Conservation (phyloP, 2,113 vertebrate species). For the Monarcha castaneiventris region DNA sequence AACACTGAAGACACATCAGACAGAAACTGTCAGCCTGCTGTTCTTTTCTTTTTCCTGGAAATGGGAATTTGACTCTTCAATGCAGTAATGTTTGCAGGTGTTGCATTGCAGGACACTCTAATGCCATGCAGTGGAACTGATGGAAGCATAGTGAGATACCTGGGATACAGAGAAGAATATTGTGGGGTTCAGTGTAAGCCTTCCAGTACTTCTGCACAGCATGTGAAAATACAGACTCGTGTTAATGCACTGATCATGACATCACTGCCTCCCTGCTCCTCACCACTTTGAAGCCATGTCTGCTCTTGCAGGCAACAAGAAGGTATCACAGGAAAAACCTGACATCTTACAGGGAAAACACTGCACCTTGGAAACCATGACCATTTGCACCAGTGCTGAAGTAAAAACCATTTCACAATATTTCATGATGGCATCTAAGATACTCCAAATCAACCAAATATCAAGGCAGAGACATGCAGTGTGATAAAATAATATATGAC, state of each 20-base stretch:
- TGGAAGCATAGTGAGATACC: fast-evolving
- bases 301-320: not conserved
- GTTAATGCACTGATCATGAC: not conserved
- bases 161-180: not conserved
- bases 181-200: not conserved
- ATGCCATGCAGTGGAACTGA: fast-evolving
- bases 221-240: not conserved
- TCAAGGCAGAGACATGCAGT: not conserved
- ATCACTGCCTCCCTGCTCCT: not conserved
- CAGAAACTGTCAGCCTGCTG: not conserved
- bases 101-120: not conserved
- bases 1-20: not conserved
- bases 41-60: not conserved
- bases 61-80: not conserved
- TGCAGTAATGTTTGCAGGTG: not conserved
- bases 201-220: not conserved
- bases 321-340: not conserved
- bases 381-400: not conserved
- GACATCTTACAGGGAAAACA: not conserved
- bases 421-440: not conserved
- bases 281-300: not conserved
- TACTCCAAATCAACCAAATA: not conserved
- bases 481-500: not conserved
- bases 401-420: not conserved
- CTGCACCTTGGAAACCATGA: fast-evolving